A percentile compares a stretch with the other conserved stretches of the same genome.
Evolutionary conservation across 2,888 invertebrate species (phyloP).

Genomic region (Lasioglossum figueresi): DNA sequence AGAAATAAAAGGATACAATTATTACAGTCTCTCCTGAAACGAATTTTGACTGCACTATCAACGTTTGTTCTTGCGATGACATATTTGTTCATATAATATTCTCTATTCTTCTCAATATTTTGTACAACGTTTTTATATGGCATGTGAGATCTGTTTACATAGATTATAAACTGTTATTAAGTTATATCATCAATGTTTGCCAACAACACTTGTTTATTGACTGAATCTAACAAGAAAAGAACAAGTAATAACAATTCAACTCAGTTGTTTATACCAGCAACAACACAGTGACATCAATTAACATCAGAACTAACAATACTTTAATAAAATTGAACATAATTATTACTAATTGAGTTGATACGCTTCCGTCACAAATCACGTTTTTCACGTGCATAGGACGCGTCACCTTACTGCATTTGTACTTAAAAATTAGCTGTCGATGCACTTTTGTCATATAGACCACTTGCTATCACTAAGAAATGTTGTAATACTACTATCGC

Average conservation of each 20-base stretch:
- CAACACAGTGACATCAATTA: constrained; percentile 8
- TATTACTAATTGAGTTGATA: constrained; percentile 14
- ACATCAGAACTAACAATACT: background rate
- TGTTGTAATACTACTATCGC: constrained; percentile 2
- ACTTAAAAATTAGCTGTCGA: constrained; percentile 24
- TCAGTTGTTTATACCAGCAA: background rate
- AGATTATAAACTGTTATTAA: constrained; percentile 18
- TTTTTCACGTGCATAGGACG: constrained; percentile 5
- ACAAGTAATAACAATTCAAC: background rate
- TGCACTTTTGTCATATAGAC: constrained; percentile 2
- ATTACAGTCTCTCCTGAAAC: constrained; percentile 85
- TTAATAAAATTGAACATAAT: constrained; percentile 18
- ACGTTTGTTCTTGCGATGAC: constrained; percentile 78
- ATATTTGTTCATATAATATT: constrained; percentile 54
- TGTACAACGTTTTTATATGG: constrained; percentile 20
- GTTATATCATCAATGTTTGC: background rate
- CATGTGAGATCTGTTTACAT: background rate
- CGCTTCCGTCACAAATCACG: constrained; percentile 12
- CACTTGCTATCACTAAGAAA: constrained; percentile 3
- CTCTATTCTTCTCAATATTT: constrained; percentile 15
- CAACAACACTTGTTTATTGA: constrained; percentile 8
- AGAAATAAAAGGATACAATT: constrained; percentile 85
- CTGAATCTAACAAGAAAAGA: background rate
- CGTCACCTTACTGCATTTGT: constrained; percentile 37
- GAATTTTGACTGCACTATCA: constrained; percentile 86